Evolutionary conservation across 23 tunicate species (phyloP).

Genomic region (Oikopleura dioica): DNA sequence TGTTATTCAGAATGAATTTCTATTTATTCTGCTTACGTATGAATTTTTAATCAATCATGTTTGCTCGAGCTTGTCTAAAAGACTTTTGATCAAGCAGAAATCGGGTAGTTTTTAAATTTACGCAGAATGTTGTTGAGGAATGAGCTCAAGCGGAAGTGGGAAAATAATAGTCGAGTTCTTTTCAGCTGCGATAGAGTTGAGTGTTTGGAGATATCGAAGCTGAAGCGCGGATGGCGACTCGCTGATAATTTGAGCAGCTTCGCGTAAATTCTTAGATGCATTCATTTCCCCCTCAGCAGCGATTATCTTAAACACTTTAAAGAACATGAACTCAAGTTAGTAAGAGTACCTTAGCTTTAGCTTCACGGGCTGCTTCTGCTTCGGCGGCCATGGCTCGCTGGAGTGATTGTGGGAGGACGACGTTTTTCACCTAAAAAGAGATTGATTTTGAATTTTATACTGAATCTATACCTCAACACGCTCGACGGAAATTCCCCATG

Average conservation of each 20-base stretch:
- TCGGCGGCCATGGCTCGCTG: slow-evolving; percentile 90
- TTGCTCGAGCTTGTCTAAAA: too few species aligned
- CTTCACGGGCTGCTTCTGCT: slow-evolving; percentile 84
- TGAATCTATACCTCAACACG: slow-evolving; percentile 65
- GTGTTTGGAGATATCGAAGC: slow-evolving; percentile 49
- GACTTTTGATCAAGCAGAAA: too few species aligned
- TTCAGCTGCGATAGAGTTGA: slow-evolving; percentile 50
- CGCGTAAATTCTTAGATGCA: slow-evolving; percentile 50
- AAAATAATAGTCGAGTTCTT: slow-evolving; percentile 66
- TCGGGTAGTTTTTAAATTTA: too few species aligned
- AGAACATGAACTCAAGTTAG: not conserved
- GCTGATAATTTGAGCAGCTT: slow-evolving; percentile 67
- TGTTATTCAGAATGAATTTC: too few species aligned
- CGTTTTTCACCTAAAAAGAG: too few species aligned
- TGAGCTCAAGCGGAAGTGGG: slow-evolving; percentile 65
- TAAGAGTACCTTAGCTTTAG: slow-evolving; percentile 39
- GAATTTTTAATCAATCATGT: too few species aligned
- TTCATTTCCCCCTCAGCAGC: slow-evolving; percentile 87
- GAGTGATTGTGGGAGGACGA: slow-evolving; percentile 42
- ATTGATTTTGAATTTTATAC: too few species aligned
- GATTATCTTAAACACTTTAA: slow-evolving; percentile 22
- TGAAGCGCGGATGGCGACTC: slow-evolving; percentile 67
- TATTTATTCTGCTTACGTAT: too few species aligned
- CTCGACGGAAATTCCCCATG: slow-evolving; percentile 77
- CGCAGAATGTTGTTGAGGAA: too few species aligned